Percentiles rank a stretch among this genome's conserved stretches.
phyloP scores from a whole-genome alignment of 2,797 vertebrate species.

The Tarsius wallacei region DNA sequence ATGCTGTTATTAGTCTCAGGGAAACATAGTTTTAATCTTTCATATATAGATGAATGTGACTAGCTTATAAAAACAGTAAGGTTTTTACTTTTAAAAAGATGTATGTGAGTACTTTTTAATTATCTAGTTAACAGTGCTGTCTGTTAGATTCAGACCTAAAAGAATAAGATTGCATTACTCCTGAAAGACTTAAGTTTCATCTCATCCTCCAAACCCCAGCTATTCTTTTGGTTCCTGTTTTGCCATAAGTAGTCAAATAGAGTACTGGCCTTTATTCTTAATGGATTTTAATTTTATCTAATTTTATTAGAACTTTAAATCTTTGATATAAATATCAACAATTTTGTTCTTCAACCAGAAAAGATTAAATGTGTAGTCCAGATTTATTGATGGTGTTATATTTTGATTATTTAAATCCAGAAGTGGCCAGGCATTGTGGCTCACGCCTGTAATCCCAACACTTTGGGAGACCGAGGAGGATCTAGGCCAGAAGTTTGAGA shows the following conservation, averaged over 20 bases:
- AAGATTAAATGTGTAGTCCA: not conserved
- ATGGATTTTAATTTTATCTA: not conserved
- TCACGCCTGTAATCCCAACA: too few species aligned
- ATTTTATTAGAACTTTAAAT: slow-evolving; percentile 54
- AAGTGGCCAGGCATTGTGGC: too few species aligned
- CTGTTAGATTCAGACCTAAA: slow-evolving; percentile 14
- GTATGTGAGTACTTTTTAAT: not conserved
- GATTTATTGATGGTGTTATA: not conserved
- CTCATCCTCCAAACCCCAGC: slow-evolving; percentile 5
- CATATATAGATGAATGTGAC: not conserved
- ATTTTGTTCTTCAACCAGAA: slow-evolving; percentile 51
- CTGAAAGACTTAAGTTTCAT: not conserved
- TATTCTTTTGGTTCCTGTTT: not conserved
- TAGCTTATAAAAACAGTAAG: not conserved
- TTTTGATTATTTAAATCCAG: not conserved
- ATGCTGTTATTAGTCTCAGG: not conserved
- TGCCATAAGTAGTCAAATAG: not conserved
- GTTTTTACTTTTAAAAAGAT: not conserved
- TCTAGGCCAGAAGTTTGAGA: too few species aligned
- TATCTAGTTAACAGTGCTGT: not conserved
- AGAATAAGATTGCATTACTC: not conserved
- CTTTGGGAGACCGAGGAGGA: too few species aligned
- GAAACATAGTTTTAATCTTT: slow-evolving; percentile 34
- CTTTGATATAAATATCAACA: slow-evolving; percentile 55
- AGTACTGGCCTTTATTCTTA: not conserved